Evolutionary conservation across 2,888 invertebrate genomes (phyloP), one percentile per base, ranked within the genome.

Genomic region (Xylocampa areola): DNA sequence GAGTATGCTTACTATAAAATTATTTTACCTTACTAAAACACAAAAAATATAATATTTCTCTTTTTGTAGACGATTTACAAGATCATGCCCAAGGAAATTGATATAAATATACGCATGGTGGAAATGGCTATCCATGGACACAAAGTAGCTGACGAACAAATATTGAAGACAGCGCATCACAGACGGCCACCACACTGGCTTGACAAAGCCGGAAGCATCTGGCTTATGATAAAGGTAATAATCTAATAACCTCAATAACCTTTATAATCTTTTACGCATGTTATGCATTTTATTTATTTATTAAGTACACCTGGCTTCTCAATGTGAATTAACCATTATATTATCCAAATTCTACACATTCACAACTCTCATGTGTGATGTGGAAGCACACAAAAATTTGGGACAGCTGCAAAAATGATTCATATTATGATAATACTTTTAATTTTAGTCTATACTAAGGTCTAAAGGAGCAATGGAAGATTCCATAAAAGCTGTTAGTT

Each of bases 111-210:
- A 8, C 94, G 94, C 54, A 94, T 95, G 77, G 44, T 94, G 14
- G 96, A 96, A 75, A 86, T 96, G 80, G 94, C 95, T 0, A 77
- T 96, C 7, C 96, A 95, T 76, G 96, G 96, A 0, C 95, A 95
- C 76, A 79, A 88, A n/a, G 93, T 96, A 0, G 90, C 95, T 0
- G 94, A 95, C 36, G 94, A 95, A 0, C 88, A 93, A 21, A 89
- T 95, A 0, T 80, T 94, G 37, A 76, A 79, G 27, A 82, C 89
- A 0, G 95, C 94, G 0, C 62, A 91, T 8, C 91, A 94, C 11
- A 87, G 95, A 30, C 90, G 93, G 13, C 75, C 30, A 25, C 82
- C 74, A 43, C 68, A 36, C 0, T 66, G 66, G 62, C 55, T 52
- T 0, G 81, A 79, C 8, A 78, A 69, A 30, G 1, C 88, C 0